phyloP scores from a whole-genome alignment of 2,797 vertebrate genomes.

The Neosilurus mollespiculum region DNA sequence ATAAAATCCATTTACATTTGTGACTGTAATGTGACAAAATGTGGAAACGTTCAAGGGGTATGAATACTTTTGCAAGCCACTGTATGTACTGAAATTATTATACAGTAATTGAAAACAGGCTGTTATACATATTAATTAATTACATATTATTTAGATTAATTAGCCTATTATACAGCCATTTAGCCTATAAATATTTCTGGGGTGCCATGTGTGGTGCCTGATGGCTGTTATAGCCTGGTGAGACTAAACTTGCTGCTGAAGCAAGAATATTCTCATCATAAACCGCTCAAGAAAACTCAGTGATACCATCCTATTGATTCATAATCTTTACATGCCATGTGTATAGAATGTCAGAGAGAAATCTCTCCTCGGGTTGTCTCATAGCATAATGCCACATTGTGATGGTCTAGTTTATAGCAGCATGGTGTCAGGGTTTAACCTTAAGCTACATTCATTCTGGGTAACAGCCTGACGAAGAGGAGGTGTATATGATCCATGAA shows the following conservation, averaged over 20 bases:
- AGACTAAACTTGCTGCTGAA: neutral
- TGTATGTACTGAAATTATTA: too few species aligned
- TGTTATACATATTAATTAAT: too few species aligned
- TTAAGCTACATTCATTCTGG: neutral
- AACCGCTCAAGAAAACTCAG: neutral
- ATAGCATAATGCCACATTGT: neutral
- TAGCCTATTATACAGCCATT: too few species aligned
- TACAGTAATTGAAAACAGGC: too few species aligned
- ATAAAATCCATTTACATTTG: too few species aligned
- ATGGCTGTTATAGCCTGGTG: neutral
- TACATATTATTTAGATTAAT: too few species aligned
- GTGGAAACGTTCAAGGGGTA: too few species aligned
- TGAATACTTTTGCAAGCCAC: too few species aligned
- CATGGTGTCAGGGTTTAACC: conserved; percentile 1
- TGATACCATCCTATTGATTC: neutral
- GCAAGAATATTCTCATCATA: neutral
- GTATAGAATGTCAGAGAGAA: neutral
- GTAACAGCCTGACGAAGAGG: neutral
- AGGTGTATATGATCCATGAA: neutral
- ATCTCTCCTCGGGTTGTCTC: neutral
- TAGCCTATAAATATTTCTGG: neutral
- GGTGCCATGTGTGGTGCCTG: neutral
- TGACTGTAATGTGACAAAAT: too few species aligned
- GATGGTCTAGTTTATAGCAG: conserved; percentile 14
- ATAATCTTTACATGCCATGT: neutral